Conservation (phyloP, 2,113 vertebrate genomes). For the Prietella phreatophila region DNA sequence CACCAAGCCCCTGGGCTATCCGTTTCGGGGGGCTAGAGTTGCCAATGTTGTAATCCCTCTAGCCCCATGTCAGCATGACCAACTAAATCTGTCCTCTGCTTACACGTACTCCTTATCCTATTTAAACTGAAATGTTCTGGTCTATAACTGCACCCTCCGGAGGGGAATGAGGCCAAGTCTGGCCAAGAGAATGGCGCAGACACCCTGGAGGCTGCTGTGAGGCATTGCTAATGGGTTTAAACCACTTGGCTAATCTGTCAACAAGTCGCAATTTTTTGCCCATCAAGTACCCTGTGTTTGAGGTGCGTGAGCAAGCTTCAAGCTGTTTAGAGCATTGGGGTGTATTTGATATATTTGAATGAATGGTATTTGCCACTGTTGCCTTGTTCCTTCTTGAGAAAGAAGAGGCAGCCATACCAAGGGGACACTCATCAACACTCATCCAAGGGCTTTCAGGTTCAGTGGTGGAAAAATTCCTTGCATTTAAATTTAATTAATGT, state of each 20-base stretch:
- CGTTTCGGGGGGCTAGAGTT: constrained; percentile 41
- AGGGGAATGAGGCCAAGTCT: constrained; percentile 34
- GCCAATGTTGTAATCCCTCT: constrained; percentile 57
- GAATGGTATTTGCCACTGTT: constrained; percentile 4
- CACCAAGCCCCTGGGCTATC: constrained; percentile 41
- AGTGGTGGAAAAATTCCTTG: neutral
- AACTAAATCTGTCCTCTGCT: constrained; percentile 62
- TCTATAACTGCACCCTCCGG: constrained; percentile 43
- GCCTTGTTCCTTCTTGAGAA: neutral
- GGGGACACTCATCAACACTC: too few relatives aligned
- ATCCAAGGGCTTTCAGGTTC: neutral
- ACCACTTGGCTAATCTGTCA: constrained; percentile 63
- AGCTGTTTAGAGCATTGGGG: constrained; percentile 34
- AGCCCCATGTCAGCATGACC: constrained; percentile 57
- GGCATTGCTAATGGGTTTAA: constrained; percentile 61
- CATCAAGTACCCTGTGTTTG: constrained; percentile 45
- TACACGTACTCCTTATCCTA: constrained; percentile 42
- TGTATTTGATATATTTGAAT: constrained; percentile 21
- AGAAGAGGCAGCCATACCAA: neutral
- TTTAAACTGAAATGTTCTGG: constrained; percentile 49
- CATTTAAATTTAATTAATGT: neutral
- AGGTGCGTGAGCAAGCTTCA: constrained; percentile 32
- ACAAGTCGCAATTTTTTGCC: constrained; percentile 54
- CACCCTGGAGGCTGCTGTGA: constrained; percentile 47
- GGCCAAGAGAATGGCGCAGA: constrained; percentile 52